phyloP scores from a whole-genome alignment of 2,888 invertebrate genomes.

The Phlogophora meticulosa region DNA sequence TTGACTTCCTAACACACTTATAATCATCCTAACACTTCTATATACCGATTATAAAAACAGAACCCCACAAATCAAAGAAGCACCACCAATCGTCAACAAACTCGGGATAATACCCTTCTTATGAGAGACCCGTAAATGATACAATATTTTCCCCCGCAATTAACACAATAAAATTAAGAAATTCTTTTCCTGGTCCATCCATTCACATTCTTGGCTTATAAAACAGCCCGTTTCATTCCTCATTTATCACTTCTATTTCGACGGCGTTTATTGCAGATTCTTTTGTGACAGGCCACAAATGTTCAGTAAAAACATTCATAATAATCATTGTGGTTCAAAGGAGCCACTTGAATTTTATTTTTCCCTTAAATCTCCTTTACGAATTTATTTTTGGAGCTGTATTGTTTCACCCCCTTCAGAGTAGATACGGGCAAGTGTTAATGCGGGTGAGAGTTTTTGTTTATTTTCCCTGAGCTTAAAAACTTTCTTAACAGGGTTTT shows the following conservation, averaged over 20 bases:
- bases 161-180: conserved; percentile 8
- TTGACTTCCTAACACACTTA: no score
- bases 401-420: conserved; percentile 19
- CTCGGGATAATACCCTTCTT: neutral
- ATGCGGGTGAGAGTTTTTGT: neutral
- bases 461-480: neutral
- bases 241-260: conserved; percentile 39
- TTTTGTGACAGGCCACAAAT: conserved; percentile 30
- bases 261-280: conserved; percentile 36
- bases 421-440: neutral
- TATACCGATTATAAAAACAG: no score
- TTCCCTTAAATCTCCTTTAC: neutral
- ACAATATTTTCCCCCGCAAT: conserved; percentile 6
- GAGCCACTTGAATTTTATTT: conserved; percentile 9
- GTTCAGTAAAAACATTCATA: conserved; percentile 8
- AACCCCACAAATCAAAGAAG: neutral
- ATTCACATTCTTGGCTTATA: conserved; percentile 22
- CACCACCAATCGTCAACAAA: neutral
- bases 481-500: neutral
- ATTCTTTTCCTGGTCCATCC: conserved; percentile 13
- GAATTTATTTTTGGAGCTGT: neutral
- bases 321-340: neutral
- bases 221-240: conserved; percentile 6
- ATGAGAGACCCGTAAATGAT: neutral
- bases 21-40: no score